These are phyloP conservation scores for Panthera uncia DNA, from an alignment of 2,113 vertebrate species.

Conservation along the genomic window DNA sequence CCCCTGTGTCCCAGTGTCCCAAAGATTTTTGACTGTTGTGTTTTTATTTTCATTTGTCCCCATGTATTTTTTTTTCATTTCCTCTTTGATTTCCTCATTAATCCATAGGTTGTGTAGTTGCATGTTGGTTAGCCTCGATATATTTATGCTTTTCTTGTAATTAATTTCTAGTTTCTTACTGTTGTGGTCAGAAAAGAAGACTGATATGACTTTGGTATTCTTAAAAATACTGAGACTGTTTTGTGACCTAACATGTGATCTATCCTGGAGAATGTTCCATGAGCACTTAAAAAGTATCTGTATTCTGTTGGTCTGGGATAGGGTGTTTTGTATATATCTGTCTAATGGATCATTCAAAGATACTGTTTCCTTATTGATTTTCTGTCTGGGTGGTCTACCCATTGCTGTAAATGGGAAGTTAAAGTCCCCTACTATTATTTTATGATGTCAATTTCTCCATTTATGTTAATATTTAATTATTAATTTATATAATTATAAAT, in stretches of 20 bases:
- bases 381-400: background rate
- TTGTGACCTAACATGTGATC: background rate
- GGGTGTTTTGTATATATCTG: background rate
- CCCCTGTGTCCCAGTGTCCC: background rate
- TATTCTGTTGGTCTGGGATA: background rate
- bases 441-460: background rate
- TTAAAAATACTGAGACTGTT: background rate
- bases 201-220: background rate
- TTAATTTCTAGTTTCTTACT: background rate
- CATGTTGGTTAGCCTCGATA: background rate
- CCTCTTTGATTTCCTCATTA: background rate
- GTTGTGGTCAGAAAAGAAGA: background rate
- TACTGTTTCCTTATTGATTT: background rate
- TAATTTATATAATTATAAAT: background rate
- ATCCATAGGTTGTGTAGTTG: background rate
- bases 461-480: background rate
- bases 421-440: background rate
- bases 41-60: background rate
- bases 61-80: background rate
- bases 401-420: background rate
- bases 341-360: background rate
- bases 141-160: background rate
- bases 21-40: background rate
- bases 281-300: background rate
- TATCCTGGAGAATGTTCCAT: background rate